Evolutionary conservation across 1,140 invertebrate genomes (phyloP), one percentile per base, ranked within the genome.

Genomic region (Pararge aegeria): DNA sequence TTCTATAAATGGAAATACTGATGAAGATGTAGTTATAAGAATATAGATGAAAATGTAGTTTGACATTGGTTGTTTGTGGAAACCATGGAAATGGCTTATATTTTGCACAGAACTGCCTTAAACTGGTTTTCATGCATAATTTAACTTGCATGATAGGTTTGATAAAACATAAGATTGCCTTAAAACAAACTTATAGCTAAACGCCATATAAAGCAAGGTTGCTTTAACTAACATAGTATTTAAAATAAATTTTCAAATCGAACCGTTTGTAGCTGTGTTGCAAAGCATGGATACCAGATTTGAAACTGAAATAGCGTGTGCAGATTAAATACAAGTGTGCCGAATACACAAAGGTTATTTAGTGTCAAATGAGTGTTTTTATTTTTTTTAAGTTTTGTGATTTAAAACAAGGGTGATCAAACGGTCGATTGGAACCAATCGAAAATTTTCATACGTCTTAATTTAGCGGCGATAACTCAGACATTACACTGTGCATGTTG

Each of bases 121-220:
- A 40, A 16, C n/a, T 15, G 38, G 5, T 40, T 40, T 40, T 40
- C 16, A 40, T 40, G 16, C 13, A 16, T 16, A 13, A 40, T 13
- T 40, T 40, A 40, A 40, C 38, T 40, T 46, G 42, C 42, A 46
- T 46, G 42, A 19, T 46, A 46, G 18, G 42, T 46, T 46, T 46
- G 16, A 20, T n/a, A 5, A 12, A 20, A 20, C 4, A 46, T n/a
- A 7, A 20, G 0, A n/a, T n/a, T 20, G 42, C 19, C 18, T 20
- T 20, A 20, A 0, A 20, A 20, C 10, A 1, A n/a, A 20, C 16
- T 20, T 9, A 20, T 46, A 20, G 9, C n/a, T 4, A 46, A 10
- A 46, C 2, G 19, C 18, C 10, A 46, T 46, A 12, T 46, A 20
- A 5, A 46, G 12, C 7, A 13, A 16, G 1, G 2, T 42, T 1